Percentiles rank a stretch among this genome's conserved stretches.
Conservation (phyloP, 2,797 vertebrate species). For the Hemitrygon akajei region DNA sequence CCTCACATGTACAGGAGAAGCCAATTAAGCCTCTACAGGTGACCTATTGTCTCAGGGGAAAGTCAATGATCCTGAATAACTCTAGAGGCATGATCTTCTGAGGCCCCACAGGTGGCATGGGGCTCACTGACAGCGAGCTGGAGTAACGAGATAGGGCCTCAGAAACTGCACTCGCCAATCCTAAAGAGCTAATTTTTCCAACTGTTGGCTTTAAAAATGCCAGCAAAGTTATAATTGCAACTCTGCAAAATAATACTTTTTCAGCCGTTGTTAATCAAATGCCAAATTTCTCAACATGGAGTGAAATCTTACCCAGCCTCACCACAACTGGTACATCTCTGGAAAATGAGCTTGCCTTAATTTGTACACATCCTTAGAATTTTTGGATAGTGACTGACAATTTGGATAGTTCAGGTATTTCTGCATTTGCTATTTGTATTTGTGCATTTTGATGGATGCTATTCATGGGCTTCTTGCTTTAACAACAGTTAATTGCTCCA, state of each 20-base stretch:
- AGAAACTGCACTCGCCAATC: background rate
- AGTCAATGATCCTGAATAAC: constrained; percentile 25
- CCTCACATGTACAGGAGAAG: constrained; percentile 35
- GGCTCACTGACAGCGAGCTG: background rate
- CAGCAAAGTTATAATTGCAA: too few relatives aligned
- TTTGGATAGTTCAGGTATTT: background rate
- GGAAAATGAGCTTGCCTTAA: background rate
- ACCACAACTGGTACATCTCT: background rate
- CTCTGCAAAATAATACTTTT: background rate
- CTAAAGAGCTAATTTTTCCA: background rate
- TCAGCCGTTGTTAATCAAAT: background rate
- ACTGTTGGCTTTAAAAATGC: background rate
- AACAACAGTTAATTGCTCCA: background rate
- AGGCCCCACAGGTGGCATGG: constrained; percentile 8
- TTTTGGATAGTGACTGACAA: too few relatives aligned
- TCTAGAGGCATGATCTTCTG: constrained; percentile 26
- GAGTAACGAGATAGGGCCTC: background rate
- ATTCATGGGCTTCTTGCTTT: background rate
- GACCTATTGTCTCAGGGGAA: constrained; percentile 30
- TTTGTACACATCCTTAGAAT: background rate
- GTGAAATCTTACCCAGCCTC: background rate
- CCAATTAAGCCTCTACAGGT: constrained; percentile 33
- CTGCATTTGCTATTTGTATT: background rate
- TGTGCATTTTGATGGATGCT: background rate
- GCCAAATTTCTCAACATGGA: background rate